A percentile compares a stretch with the other conserved stretches of the same genome.
phyloP scores from a whole-genome alignment of 2,888 invertebrate genomes.

The Byasa hedistus region DNA sequence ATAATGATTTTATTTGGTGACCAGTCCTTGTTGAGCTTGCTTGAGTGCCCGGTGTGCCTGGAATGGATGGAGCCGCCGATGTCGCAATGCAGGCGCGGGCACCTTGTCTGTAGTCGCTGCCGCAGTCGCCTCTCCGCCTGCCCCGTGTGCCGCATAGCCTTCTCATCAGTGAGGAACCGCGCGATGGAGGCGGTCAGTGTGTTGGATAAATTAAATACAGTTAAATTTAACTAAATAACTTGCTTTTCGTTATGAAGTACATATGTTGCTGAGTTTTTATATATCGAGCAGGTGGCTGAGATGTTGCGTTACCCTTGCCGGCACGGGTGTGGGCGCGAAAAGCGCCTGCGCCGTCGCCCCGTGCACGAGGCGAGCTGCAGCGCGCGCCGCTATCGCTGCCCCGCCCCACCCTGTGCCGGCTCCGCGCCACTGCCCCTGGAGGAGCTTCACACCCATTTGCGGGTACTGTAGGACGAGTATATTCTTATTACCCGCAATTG shows the following conservation, averaged over 20 bases:
- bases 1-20: not conserved
- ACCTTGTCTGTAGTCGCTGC: constrained; percentile 80
- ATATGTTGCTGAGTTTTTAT: not conserved
- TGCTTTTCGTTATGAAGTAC: too few species aligned
- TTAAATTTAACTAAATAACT: too few species aligned
- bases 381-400: constrained; percentile 71
- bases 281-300: constrained; percentile 64
- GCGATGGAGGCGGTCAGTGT: constrained; percentile 75
- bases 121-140: constrained; percentile 77
- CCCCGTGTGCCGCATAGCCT: constrained; percentile 80
- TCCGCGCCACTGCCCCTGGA: constrained; percentile 45
- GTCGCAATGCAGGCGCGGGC: constrained; percentile 82
- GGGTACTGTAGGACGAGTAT: constrained; percentile 31
- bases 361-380: constrained; percentile 73
- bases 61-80: constrained; percentile 82
- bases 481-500: too few species aligned
- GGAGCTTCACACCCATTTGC: constrained; percentile 44
- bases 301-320: constrained; percentile 77
- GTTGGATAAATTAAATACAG: not conserved
- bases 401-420: constrained; percentile 59
- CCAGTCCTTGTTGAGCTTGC: constrained; percentile 64
- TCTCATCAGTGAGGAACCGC: constrained; percentile 73
- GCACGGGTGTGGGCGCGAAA: constrained; percentile 72
- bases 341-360: constrained; percentile 63
- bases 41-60: constrained; percentile 83